phyloP scores from a whole-genome alignment of 2,888 invertebrate genomes.

The Plagiodera versicolora region DNA sequence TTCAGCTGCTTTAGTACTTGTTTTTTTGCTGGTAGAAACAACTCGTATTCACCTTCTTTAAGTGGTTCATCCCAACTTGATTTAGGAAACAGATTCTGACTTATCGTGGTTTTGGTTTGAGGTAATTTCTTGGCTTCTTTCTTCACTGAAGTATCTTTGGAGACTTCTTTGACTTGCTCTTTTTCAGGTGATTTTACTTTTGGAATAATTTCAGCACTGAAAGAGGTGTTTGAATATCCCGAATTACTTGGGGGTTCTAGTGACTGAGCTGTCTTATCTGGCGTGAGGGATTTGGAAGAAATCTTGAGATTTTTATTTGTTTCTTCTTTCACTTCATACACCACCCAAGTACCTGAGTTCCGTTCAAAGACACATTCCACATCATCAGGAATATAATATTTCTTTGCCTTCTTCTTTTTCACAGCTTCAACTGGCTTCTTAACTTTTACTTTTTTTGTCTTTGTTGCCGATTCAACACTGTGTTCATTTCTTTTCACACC shows the following conservation, averaged over 20 bases:
- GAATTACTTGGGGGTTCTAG: neutral
- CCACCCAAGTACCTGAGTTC: constrained; percentile 50
- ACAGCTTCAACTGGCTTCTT: neutral
- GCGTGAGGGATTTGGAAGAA: constrained; percentile 4
- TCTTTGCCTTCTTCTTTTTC: constrained; percentile 17
- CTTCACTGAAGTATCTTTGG: neutral
- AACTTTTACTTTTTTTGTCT: constrained; percentile 5
- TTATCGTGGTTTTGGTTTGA: constrained; percentile 22
- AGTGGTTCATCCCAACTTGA: constrained; percentile 55
- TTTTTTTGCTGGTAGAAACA: constrained; percentile 45
- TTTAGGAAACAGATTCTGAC: constrained; percentile 32
- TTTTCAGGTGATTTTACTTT: neutral
- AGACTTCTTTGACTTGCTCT: neutral
- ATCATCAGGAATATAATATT: constrained; percentile 22
- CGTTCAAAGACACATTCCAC: constrained; percentile 44
- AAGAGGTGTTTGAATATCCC: neutral
- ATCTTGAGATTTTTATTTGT: neutral
- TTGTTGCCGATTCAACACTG: neutral
- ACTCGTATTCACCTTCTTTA: constrained; percentile 53
- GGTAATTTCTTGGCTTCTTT: constrained; percentile 15
- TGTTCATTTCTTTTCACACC: neutral
- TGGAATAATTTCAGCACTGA: neutral
- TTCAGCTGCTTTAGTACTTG: constrained; percentile 33
- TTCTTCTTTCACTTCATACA: constrained; percentile 21
- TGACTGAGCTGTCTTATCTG: neutral